Percentiles rank a stretch among this genome's conserved stretches.
These are phyloP conservation scores for Lampropteryx suffumata DNA, from an alignment of 2,888 invertebrate species.

Conservation along the genomic window DNA sequence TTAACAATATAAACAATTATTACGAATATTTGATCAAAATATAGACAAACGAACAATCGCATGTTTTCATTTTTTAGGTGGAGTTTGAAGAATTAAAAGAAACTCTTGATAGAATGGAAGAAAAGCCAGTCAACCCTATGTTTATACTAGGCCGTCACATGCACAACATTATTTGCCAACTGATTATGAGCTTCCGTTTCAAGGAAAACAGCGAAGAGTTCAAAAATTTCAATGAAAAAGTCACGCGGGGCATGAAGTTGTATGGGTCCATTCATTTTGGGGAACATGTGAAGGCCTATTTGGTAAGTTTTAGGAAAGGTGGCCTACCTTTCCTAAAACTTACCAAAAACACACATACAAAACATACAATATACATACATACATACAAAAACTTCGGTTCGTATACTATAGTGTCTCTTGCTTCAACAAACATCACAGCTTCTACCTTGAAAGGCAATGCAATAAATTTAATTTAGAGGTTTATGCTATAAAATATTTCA, in stretches of 20 bases:
- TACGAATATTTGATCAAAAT: no score
- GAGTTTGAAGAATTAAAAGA: conserved; percentile 88
- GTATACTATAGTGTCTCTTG: background rate
- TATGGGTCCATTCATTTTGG: conserved; percentile 89
- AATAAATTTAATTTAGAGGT: no score
- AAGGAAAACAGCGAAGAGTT: conserved; percentile 87
- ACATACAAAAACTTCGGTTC: no score
- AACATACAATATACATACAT: no score
- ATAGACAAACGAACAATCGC: no score
- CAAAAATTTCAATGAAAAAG: conserved; percentile 87
- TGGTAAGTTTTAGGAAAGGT: conserved; percentile 51
- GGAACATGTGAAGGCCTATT: conserved; percentile 88
- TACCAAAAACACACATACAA: no score
- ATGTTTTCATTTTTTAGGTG: conserved; percentile 56
- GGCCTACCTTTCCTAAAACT: no score
- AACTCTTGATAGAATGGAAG: conserved; percentile 25
- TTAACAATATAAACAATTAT: no score
- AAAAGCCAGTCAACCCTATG: conserved; percentile 84
- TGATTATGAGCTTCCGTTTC: conserved; percentile 92
- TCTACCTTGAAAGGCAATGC: no score
- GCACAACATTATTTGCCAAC: conserved; percentile 92
- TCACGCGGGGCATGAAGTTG: conserved; percentile 91
- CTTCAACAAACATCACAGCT: no score
- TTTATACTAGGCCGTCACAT: conserved; percentile 88
- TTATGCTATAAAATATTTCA: no score